Evolutionary conservation across 2,888 invertebrate species (phyloP).

Genomic region (Blastobasis adustella): DNA sequence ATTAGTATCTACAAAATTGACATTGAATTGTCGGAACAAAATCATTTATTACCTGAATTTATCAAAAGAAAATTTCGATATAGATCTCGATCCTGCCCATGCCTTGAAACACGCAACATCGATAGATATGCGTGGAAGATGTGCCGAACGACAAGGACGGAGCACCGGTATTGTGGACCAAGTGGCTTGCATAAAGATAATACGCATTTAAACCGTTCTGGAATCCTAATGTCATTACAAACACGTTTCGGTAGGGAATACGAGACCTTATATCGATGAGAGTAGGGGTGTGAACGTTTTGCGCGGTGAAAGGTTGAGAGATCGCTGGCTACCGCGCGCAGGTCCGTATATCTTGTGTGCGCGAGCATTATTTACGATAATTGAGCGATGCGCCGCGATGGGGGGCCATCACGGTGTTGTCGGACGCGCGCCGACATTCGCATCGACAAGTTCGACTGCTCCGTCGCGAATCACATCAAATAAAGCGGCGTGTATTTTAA

Average conservation of each 20-base stretch:
- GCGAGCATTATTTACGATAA: conserved; percentile 76
- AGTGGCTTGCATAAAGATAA: conserved; percentile 75
- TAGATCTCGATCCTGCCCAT: no score
- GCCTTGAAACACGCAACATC: conserved; percentile 30
- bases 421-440: conserved; percentile 69
- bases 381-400: conserved; percentile 74
- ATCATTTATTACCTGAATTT: no score
- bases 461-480: conserved; percentile 73
- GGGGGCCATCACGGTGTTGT: conserved; percentile 74
- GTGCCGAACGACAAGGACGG: conserved; percentile 55
- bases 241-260: conserved; percentile 25
- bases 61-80: conserved; percentile 4
- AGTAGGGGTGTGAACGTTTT: conserved; percentile 37
- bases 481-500: conserved; percentile 73
- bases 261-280: conserved; percentile 29
- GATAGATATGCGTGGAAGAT: conserved; percentile 64
- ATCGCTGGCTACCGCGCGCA: conserved; percentile 61
- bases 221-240: conserved; percentile 46
- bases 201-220: conserved; percentile 60
- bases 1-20: no score
- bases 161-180: conserved; percentile 67
- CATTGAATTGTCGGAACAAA: no score
- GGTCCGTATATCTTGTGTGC: conserved; percentile 72
- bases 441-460: conserved; percentile 72
- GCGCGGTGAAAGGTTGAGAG: conserved; percentile 34